Conservation (phyloP, 1,140 invertebrate species). For the Drosophila littoralis region DNA sequence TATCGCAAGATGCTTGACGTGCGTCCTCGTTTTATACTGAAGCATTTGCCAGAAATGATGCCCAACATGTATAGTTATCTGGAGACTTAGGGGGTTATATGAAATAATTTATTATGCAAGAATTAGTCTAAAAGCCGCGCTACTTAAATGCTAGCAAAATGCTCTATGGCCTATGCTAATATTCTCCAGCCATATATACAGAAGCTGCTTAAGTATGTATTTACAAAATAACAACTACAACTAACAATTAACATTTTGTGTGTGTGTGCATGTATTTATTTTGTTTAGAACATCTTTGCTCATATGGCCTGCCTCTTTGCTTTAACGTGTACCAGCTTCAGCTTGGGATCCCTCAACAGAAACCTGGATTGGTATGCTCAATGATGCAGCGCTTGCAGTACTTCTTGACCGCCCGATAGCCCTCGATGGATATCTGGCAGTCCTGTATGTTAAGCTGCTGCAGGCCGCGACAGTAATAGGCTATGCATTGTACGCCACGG, state of each 20-base stretch:
- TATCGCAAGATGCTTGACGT: conserved; percentile 11
- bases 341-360: conserved; percentile 85
- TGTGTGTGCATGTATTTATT: conserved; percentile 30
- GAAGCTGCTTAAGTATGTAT: conserved; percentile 33
- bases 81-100: conserved; percentile 18
- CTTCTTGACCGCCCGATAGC: conserved; percentile 95
- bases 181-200: conserved; percentile 51
- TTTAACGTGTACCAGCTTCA: conserved; percentile 29
- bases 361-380: conserved; percentile 97
- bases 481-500: conserved; percentile 92
- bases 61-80: conserved; percentile 29
- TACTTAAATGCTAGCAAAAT: conserved; percentile 62
- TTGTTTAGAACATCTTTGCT: conserved; percentile 65
- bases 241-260: conserved; percentile 29
- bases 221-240: conserved; percentile 55
- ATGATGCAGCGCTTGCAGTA: conserved; percentile 96
- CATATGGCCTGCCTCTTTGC: conserved; percentile 79
- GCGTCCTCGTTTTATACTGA: conserved; percentile 25
- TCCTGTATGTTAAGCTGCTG: conserved; percentile 97
- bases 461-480: conserved; percentile 93
- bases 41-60: conserved; percentile 31
- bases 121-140: conserved; percentile 70
- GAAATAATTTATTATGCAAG: conserved; percentile 76
- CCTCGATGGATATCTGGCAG: conserved; percentile 93
- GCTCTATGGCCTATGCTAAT: conserved; percentile 54